Evolutionary conservation across 1,140 invertebrate species (phyloP), one percentile per base, ranked within the genome.

Genomic region (Drosophila sucinea): DNA sequence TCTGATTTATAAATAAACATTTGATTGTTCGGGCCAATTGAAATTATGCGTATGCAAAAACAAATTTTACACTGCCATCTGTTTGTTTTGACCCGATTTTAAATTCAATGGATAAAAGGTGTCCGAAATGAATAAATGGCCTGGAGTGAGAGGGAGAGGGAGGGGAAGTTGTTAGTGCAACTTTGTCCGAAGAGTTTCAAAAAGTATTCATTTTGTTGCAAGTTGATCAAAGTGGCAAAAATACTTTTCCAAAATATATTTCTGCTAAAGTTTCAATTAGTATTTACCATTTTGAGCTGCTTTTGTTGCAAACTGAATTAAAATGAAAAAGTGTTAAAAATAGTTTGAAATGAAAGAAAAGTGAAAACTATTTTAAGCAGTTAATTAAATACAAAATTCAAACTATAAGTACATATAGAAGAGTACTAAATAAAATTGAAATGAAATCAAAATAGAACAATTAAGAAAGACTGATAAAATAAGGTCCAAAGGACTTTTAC

Each of bases 1-100:
- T 51, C 23, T 51, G 23, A 7, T 51, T 72, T 81, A 76, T 72
- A 81, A 81, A 81, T 81, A 81, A 71, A 51, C 73, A 73, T 80
- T 76, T 80, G 69, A 56, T 81, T 67, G 47, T 62, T 57, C 62
- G 38, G 69, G 51, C 66, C 77, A 81, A 80, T 81, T 81, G 79
- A 81, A 81, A 81, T 81, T 77, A 81, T 81, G 79, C 79, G 79
- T 81, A 72, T 71, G 71, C 77, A 47, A 23, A 47, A 47, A 47
- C 17, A 47, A 47, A 23, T 47, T 47, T 47, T 25, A n/a, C 23
- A 25, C 23, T 51, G 44, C 44, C 44, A 51, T 51, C 44, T 51
- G 44, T 25, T 51, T 51, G 23, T 27, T 51, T 51, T 51, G 44
- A 51, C 44, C 44, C n/a, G 44, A 27, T 51, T 51, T 25, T 25